phyloP scores from a whole-genome alignment of 1,140 invertebrate genomes.

The Papilio glaucus region DNA sequence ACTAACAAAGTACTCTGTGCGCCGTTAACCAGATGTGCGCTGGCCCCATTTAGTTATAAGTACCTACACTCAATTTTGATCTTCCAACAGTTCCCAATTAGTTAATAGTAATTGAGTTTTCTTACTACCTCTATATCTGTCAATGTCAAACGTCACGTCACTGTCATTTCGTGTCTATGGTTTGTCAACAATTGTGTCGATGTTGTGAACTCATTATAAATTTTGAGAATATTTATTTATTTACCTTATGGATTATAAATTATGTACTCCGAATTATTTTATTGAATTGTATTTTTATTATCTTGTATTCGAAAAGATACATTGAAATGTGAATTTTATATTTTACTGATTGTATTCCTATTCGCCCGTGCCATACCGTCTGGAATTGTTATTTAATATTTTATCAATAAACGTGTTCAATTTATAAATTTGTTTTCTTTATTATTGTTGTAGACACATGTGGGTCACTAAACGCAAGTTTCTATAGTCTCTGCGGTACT shows the following conservation, averaged over 20 bases:
- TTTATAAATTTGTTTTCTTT: constrained; percentile 44
- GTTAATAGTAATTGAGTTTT: not conserved
- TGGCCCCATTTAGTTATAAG: constrained; percentile 1
- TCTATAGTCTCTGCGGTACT: no score
- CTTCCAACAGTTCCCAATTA: not conserved
- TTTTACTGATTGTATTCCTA: constrained; percentile 29
- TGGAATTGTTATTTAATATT: constrained; percentile 53
- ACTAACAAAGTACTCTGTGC: no score
- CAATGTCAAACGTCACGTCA: not conserved
- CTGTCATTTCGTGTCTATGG: constrained; percentile 2
- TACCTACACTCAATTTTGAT: constrained; percentile 7
- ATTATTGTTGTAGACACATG: no score
- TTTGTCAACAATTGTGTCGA: not conserved
- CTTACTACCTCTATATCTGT: not conserved
- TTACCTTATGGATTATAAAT: not conserved
- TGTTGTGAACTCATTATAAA: not conserved
- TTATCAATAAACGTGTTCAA: constrained; percentile 58
- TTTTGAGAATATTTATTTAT: not conserved
- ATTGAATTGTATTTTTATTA: not conserved
- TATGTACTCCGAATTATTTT: not conserved
- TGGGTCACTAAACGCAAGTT: no score
- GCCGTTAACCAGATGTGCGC: not conserved
- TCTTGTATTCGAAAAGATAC: constrained; percentile 1
- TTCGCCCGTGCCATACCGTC: constrained; percentile 50
- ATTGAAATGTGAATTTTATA: constrained; percentile 12